Percentiles rank a stretch among this genome's conserved stretches.
phyloP scores from a whole-genome alignment of 2,113 vertebrate genomes.

The Alces alces region DNA sequence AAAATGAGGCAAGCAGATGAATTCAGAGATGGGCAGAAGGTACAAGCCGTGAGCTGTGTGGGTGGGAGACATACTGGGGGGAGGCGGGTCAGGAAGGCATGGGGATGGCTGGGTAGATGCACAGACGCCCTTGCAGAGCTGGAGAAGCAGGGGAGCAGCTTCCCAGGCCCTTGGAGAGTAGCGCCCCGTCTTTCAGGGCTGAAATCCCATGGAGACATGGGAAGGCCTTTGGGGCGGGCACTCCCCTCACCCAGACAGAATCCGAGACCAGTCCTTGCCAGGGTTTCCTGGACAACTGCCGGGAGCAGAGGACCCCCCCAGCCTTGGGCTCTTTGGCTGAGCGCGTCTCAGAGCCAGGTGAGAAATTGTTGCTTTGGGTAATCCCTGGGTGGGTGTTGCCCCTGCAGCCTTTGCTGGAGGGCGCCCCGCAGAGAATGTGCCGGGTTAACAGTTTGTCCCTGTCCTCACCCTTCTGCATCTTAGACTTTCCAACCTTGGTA shows the following conservation, averaged over 20 bases:
- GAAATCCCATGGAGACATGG: neutral
- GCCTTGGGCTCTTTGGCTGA: neutral
- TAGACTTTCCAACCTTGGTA: neutral
- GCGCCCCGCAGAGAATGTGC: neutral
- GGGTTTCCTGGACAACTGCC: neutral
- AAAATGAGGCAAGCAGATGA: too few species aligned
- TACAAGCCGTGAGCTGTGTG: rapidly evolving
- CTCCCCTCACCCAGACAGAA: neutral
- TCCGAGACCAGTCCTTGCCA: neutral
- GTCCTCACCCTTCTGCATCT: neutral
- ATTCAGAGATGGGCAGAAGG: neutral
- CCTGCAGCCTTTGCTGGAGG: neutral
- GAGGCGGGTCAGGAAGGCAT: rapidly evolving
- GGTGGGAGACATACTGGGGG: rapidly evolving
- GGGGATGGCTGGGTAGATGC: rapidly evolving
- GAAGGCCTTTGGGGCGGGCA: neutral
- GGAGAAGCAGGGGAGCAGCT: neutral
- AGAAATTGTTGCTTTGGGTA: neutral
- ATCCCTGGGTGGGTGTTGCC: neutral
- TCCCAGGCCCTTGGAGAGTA: neutral
- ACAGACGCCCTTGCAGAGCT: neutral
- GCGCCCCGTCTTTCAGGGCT: neutral
- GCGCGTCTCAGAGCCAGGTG: neutral
- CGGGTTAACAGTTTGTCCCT: rapidly evolving
- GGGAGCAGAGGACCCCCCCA: neutral